Base-by-base conservation (phyloP, 2,888 invertebrate genomes). In the Clepsis dumicolana region DNA sequence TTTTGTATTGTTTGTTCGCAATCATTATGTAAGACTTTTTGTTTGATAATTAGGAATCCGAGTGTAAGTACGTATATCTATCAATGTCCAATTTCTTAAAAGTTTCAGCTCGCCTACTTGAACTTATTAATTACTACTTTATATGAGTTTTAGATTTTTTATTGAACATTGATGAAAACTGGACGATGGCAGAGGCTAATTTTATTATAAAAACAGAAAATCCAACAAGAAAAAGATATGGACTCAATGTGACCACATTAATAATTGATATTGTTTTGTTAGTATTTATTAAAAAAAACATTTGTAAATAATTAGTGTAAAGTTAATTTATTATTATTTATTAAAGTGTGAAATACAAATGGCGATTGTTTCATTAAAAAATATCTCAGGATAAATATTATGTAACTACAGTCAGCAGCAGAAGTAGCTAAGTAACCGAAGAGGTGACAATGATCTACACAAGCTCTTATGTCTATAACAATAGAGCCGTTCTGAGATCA, bases 281-380 rank as follows among this genome's bases (percentile, higher is more conserved):
- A 4, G 4, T 38, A 38, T 38, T 38, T n/a, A n/a, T n/a, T n/a
- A 38, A n/a, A n/a, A n/a, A n/a, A n/a, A 38, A 3, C 3, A 14
- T 18, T 44, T 53, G 53, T 53, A 29, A 53, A 53, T 53, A 53
- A 16, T 7, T 29, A 53, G 53, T 16, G n/a, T 53, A 53, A 53
- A 29, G 7, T 27, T 53, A 53, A 53, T 53, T 53, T 53, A 53
- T 53, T 53, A 14, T 27, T 16, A 53, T 53, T 29, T 53, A 60
- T 44, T 38, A 44, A 44, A 16, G 7, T 4, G 41, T 44, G 41
- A 38, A 4, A 44, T 16, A 18, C 41, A 5, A 44, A 18, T 44
- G 16, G 18, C 18, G 8, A 2, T 44, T 16, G 16, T 44, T 44
- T 44, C 41, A 18, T 1, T 44, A n/a, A n/a, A 38, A 3, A 12